A percentile compares a stretch with the other conserved stretches of the same genome.
These are phyloP conservation scores for Lissocephala sabroskyi DNA, from an alignment of 2,888 invertebrate genomes.

Conservation along the genomic window DNA sequence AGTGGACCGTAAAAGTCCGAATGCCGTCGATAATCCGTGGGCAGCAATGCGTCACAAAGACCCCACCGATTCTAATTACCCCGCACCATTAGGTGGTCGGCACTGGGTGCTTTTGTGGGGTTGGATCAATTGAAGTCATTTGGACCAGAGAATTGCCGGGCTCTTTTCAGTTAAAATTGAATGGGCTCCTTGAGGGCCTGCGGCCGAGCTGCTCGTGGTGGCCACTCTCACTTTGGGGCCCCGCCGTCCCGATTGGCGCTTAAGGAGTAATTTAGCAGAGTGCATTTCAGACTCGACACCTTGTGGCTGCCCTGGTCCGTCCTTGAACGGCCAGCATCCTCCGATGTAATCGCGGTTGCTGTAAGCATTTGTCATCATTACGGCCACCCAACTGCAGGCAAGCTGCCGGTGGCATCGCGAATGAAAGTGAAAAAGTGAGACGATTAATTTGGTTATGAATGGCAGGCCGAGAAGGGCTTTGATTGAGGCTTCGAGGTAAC, in stretches of 20 bases:
- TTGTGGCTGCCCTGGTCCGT: background rate
- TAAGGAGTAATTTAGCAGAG: slow-evolving; percentile 24
- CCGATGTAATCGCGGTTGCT: slow-evolving; percentile 2
- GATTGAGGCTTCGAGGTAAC: background rate
- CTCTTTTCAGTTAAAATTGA: too few relatives aligned
- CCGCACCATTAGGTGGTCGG: too few relatives aligned
- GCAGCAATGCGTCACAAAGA: too few relatives aligned
- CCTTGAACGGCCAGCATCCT: background rate
- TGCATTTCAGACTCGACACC: slow-evolving; percentile 12
- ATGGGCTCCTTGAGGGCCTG: too few relatives aligned
- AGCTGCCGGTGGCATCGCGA: slow-evolving; percentile 11
- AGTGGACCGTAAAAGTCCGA: too few relatives aligned
- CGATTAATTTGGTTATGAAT: slow-evolving; percentile 29
- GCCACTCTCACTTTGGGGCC: background rate
- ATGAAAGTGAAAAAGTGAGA: slow-evolving; percentile 15
- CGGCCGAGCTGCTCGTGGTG: too few relatives aligned
- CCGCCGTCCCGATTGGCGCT: slow-evolving; percentile 2
- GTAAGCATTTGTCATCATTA: slow-evolving; percentile 24
- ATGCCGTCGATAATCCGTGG: too few relatives aligned
- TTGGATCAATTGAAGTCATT: too few relatives aligned
- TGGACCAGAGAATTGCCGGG: too few relatives aligned
- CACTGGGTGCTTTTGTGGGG: too few relatives aligned
- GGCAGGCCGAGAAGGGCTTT: slow-evolving; percentile 6
- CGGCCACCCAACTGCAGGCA: background rate
- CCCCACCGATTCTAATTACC: too few relatives aligned